Evolutionary conservation across 2,888 invertebrate species (phyloP), one percentile per base, ranked within the genome.

Genomic region (Leptinotarsa rubiginosa): DNA sequence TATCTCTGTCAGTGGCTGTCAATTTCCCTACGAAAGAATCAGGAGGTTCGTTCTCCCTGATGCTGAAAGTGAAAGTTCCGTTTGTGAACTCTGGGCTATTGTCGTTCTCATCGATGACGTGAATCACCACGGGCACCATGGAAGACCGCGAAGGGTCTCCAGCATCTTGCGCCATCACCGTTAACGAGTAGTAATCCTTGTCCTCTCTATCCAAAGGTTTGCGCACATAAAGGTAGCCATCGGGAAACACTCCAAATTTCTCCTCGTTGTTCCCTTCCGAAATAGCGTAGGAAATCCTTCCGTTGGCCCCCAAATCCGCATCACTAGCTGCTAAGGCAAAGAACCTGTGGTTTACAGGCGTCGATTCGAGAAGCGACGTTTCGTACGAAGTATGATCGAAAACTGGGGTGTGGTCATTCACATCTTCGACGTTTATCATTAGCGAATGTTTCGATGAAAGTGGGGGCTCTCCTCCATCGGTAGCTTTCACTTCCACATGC

Each of bases 101-200:
- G 88, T 99, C 98, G 87, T 99, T 99, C 88, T 98, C 97, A 88
- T 98, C 99, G 77, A 97, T 93, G 25, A 98, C 93, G 85, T 97
- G 96, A 77, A 98, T 94, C 20, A 97, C 95, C 2, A 98, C 94
- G 10, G 97, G 96, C 3, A 97, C 97, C 67, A 94, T 91, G 0
- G 97, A 96, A 69, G 93, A 95, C 84, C 94, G 92, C 59, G 92
- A 90, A 52, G 93, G 97, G 78, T 87, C 89, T 0, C 96, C 97
- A 70, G 93, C 91, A 87, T 98, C 98, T 70, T 90, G 91, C 2
- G 96, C 97, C 47, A 93, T 92, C 49, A 98, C 92, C 3, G 95
- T 94, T 72, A 98, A 88, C 0, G 96, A 95, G 88, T 97, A 98
- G 87, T 97, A 96, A 87, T 97, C 97, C 81, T 92, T 92, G 81